Evolutionary conservation across 2,797 vertebrate species (phyloP).

Genomic region (Sebastes melanostomus): DNA sequence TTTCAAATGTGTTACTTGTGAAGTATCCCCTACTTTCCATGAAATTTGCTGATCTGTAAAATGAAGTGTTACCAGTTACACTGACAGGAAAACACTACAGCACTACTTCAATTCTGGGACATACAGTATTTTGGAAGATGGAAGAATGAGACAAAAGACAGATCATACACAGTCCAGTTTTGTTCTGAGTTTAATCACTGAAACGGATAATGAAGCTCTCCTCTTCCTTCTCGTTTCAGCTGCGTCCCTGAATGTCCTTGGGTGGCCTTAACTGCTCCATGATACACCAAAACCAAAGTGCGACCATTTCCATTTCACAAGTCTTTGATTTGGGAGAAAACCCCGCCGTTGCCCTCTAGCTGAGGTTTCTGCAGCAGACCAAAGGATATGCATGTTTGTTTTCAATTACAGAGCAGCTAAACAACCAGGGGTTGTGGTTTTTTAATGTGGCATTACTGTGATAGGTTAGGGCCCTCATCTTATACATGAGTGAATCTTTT

Average conservation of each 20-base stretch:
- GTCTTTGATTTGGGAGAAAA: constrained; percentile 50
- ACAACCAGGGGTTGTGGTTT: constrained; percentile 61
- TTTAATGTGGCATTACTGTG: constrained; percentile 58
- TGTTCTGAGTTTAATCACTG: constrained; percentile 82
- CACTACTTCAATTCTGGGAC: neutral
- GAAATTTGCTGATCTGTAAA: too few relatives aligned
- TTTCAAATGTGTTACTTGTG: too few relatives aligned
- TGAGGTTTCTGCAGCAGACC: constrained; percentile 67
- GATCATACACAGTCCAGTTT: constrained; percentile 68
- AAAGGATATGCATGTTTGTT: constrained; percentile 73
- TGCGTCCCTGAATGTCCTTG: constrained; percentile 80
- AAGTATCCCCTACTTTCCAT: too few relatives aligned
- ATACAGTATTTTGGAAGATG: neutral
- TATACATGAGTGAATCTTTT: constrained; percentile 54
- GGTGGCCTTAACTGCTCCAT: constrained; percentile 64
- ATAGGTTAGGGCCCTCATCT: constrained; percentile 63
- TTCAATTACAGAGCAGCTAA: constrained; percentile 71
- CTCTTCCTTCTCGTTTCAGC: constrained; percentile 74
- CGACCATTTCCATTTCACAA: constrained; percentile 49
- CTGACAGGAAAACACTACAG: neutral
- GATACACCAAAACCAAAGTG: constrained; percentile 61
- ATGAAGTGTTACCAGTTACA: too few relatives aligned
- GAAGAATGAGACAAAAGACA: constrained; percentile 41
- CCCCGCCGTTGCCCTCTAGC: constrained; percentile 31
- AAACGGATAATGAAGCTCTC: constrained; percentile 78